These are phyloP conservation scores for Charina bottae DNA, from an alignment of 2,113 vertebrate genomes.

Conservation along the genomic window DNA sequence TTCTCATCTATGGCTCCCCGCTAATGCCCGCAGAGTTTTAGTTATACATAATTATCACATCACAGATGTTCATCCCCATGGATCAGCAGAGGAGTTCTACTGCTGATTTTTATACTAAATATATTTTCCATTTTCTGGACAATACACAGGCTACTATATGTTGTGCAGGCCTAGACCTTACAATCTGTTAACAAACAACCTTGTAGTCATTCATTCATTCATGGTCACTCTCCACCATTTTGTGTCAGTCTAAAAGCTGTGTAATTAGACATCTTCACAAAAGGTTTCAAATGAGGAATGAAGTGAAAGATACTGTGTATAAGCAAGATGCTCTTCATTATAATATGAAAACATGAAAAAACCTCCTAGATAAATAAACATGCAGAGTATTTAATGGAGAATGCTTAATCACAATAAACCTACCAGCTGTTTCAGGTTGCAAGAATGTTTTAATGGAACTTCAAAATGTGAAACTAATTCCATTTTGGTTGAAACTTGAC, in stretches of 20 bases:
- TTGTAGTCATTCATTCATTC: not conserved
- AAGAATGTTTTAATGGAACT: not conserved
- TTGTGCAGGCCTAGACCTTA: too few relatives aligned
- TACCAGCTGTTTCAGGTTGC: not conserved
- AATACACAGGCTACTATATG: too few relatives aligned
- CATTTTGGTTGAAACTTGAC: not conserved
- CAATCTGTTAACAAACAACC: too few relatives aligned
- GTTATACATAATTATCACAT: too few relatives aligned
- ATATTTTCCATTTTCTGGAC: too few relatives aligned
- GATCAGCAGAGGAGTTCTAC: too few relatives aligned
- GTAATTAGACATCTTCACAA: not conserved
- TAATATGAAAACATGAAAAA: not conserved
- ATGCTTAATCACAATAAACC: not conserved
- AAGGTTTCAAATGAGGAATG: slow-evolving; percentile 2
- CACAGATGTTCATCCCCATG: too few relatives aligned
- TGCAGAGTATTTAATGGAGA: slow-evolving; percentile 8
- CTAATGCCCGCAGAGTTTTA: too few relatives aligned
- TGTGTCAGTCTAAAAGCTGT: not conserved
- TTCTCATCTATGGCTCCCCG: too few relatives aligned
- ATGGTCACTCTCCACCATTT: not conserved
- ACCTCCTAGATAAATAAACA: slow-evolving; percentile 4
- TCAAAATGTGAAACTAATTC: slow-evolving; percentile 7
- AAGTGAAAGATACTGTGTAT: not conserved
- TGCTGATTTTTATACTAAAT: too few relatives aligned
- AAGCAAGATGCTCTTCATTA: not conserved